A percentile compares a stretch with the other conserved stretches of the same genome.
Evolutionary conservation across 2,113 vertebrate genomes (phyloP).

Genomic region (Gymnobelideus leadbeateri): DNA sequence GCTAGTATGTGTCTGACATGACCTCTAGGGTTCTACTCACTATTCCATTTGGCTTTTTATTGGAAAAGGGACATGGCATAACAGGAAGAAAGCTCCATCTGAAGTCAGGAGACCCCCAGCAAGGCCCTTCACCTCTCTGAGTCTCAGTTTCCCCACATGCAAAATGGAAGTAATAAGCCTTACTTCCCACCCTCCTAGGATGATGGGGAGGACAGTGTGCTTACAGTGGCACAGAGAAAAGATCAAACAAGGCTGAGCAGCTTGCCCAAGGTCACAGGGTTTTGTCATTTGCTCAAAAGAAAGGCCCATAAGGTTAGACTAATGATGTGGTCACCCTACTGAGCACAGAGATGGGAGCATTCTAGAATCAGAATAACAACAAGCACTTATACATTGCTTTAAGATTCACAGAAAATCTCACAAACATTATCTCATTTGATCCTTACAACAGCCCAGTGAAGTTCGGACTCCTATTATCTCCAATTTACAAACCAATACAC

Average conservation of each 20-base stretch:
- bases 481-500: not conserved
- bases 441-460: not conserved
- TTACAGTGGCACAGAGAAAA: not conserved
- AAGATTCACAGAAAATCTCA: not conserved
- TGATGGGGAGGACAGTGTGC: not conserved
- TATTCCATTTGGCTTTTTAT: not conserved
- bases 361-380: not conserved
- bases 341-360: not conserved
- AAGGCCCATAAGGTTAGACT: not conserved
- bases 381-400: not conserved
- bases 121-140: not conserved
- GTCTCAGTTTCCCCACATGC: not conserved
- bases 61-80: not conserved
- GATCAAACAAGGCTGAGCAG: not conserved
- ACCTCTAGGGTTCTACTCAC: not conserved
- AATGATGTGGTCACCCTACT: not conserved
- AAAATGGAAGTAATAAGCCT: not conserved
- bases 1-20: not conserved
- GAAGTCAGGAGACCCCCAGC: not conserved
- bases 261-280: not conserved
- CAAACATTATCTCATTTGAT: not conserved
- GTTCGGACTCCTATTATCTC: too few species aligned
- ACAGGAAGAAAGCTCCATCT: not conserved
- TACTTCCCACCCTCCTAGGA: not conserved
- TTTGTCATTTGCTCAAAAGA: constrained; percentile 54